Percentiles rank a stretch among this genome's conserved stretches.
phyloP scores from a whole-genome alignment of 2,888 invertebrate genomes.

The Sussaba pulchella region DNA sequence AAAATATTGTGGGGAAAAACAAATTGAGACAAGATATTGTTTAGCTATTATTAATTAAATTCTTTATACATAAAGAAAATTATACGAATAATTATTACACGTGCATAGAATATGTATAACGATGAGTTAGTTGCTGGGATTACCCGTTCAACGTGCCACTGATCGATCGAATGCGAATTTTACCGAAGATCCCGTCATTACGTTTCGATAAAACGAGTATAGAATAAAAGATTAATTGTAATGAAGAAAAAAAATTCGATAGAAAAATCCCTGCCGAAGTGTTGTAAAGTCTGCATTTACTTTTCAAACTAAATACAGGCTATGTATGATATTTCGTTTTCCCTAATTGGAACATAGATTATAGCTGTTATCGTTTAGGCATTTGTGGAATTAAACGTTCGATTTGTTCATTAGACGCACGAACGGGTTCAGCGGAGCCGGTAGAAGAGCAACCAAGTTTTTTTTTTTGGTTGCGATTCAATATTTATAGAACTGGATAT shows the following conservation, averaged over 20 bases:
- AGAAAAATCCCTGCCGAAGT: too few relatives aligned
- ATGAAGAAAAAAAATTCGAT: not conserved
- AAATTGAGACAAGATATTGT: slow-evolving; percentile 27
- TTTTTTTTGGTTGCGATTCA: too few relatives aligned
- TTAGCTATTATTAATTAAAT: slow-evolving; percentile 39
- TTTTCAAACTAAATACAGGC: too few relatives aligned
- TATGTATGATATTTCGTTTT: too few relatives aligned
- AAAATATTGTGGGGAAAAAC: slow-evolving; percentile 34
- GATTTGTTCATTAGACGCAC: too few relatives aligned
- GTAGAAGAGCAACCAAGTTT: too few relatives aligned
- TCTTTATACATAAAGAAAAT: slow-evolving; percentile 43
- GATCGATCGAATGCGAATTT: not conserved
- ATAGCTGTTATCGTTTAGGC: too few relatives aligned
- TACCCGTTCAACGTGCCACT: slow-evolving; percentile 1
- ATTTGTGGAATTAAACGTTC: too few relatives aligned
- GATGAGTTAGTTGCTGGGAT: not conserved
- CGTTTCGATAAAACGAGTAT: not conserved
- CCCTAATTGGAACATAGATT: too few relatives aligned
- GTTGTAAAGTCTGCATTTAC: too few relatives aligned
- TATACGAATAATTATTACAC: slow-evolving; percentile 23
- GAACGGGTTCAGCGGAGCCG: too few relatives aligned
- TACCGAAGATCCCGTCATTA: not conserved
- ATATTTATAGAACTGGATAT: too few relatives aligned
- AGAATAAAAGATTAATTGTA: not conserved
- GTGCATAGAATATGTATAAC: slow-evolving; percentile 6